These are phyloP conservation scores for Invenusta paracnida DNA, from an alignment of 2,888 invertebrate genomes.

Conservation along the genomic window DNA sequence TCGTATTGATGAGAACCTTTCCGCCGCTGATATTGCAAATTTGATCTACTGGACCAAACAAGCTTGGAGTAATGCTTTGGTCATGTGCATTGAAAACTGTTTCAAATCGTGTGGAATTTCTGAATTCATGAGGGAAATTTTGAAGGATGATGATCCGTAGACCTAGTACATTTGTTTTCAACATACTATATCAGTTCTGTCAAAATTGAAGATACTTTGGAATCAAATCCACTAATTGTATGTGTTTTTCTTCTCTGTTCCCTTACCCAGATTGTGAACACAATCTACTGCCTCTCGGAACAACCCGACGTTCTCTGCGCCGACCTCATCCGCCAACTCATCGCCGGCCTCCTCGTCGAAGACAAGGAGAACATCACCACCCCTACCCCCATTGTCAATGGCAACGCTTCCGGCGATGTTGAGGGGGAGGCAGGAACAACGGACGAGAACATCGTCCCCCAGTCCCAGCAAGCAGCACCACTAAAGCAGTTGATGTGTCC, in stretches of 20 bases:
- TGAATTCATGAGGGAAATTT: conserved; percentile 1
- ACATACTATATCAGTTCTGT: too few species aligned
- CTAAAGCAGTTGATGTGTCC: not conserved
- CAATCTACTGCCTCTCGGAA: conserved; percentile 67
- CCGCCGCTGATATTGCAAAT: not conserved
- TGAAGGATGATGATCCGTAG: not conserved
- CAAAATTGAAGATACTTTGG: too few species aligned
- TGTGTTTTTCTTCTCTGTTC: too few species aligned
- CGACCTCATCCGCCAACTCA: conserved; percentile 51
- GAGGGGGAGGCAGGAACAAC: not conserved
- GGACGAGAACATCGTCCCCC: too few species aligned
- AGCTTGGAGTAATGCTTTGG: not conserved
- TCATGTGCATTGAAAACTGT: not conserved
- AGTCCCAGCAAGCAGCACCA: too few species aligned
- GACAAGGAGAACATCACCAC: conserved; percentile 34
- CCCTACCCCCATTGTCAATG: not conserved
- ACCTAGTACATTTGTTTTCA: too few species aligned
- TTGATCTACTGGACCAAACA: not conserved
- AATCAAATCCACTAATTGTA: too few species aligned
- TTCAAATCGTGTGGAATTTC: not conserved
- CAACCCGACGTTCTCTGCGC: conserved; percentile 64
- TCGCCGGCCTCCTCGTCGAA: conserved; percentile 44
- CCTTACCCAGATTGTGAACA: conserved; percentile 66
- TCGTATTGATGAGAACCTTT: conserved; percentile 23
- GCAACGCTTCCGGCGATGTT: not conserved